Percentiles rank a stretch among this genome's conserved stretches.
phyloP scores from a whole-genome alignment of 2,113 vertebrate species.

The Gallinago jamesoni region DNA sequence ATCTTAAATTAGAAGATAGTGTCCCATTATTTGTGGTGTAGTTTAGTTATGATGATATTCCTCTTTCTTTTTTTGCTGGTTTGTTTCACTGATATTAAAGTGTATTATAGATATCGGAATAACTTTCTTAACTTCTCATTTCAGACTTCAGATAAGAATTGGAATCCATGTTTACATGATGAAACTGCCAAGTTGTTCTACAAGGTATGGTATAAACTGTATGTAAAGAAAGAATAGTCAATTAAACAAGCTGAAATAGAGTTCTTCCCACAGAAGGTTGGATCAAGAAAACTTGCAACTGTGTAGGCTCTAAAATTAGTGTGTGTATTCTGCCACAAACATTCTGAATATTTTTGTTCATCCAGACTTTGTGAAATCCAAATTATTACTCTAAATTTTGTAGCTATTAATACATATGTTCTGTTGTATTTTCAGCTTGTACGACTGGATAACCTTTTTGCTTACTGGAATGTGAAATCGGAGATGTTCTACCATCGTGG shows the following conservation, averaged over 20 bases:
- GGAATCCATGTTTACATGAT: constrained; percentile 92
- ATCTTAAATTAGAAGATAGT: not conserved
- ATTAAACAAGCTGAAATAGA: not conserved
- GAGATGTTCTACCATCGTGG: constrained; percentile 85
- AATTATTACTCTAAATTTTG: not conserved
- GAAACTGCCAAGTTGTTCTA: constrained; percentile 90
- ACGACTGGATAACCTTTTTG: constrained; percentile 92
- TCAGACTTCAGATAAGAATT: constrained; percentile 91
- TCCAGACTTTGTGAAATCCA: not conserved
- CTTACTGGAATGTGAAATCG: constrained; percentile 96
- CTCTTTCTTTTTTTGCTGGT: not conserved
- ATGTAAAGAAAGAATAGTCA: not conserved
- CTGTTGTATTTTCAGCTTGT: constrained; percentile 82
- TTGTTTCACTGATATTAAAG: not conserved
- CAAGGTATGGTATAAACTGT: constrained; percentile 81
- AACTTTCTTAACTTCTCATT: not conserved
- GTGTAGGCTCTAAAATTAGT: not conserved
- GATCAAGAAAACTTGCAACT: not conserved
- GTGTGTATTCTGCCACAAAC: not conserved
- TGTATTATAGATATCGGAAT: not conserved
- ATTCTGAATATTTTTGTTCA: not conserved
- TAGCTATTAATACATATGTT: not conserved
- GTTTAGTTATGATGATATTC: not conserved
- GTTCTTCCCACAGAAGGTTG: not conserved
- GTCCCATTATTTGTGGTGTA: not conserved